Evolutionary conservation across 2,888 invertebrate genomes (phyloP).

Genomic region (Tetropium fuscum): DNA sequence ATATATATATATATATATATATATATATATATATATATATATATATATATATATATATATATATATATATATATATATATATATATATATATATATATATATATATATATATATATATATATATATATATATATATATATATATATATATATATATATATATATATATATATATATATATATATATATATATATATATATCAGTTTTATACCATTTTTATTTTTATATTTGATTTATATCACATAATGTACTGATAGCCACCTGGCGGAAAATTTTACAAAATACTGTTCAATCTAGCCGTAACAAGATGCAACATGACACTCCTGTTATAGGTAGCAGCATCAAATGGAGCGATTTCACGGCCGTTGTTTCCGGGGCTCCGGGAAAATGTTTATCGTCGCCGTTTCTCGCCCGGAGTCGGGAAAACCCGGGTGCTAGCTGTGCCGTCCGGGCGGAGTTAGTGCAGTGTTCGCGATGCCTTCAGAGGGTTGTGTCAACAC

Average conservation of each 20-base stretch:
- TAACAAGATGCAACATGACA: slow-evolving; percentile 38
- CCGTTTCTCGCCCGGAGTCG: slow-evolving; percentile 43
- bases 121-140: too few relatives aligned
- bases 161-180: too few relatives aligned
- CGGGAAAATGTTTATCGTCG: slow-evolving; percentile 44
- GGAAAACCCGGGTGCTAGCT: slow-evolving; percentile 47
- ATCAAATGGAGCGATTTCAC: slow-evolving; percentile 46
- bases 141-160: too few relatives aligned
- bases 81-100: too few relatives aligned
- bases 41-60: too few relatives aligned
- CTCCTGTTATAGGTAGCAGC: slow-evolving; percentile 31
- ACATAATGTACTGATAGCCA: slow-evolving; percentile 3
- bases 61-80: too few relatives aligned
- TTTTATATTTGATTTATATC: neutral
- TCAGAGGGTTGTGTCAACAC: slow-evolving; percentile 54
- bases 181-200: too few relatives aligned
- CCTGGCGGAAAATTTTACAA: slow-evolving; percentile 14
- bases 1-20: too few relatives aligned
- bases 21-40: too few relatives aligned
- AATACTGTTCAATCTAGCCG: slow-evolving; percentile 27
- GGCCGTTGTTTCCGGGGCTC: slow-evolving; percentile 52
- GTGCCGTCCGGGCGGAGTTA: slow-evolving; percentile 62
- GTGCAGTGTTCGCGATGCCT: slow-evolving; percentile 56
- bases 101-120: too few relatives aligned
- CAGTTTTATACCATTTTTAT: too few relatives aligned